phyloP scores from a whole-genome alignment of 2,113 vertebrate genomes.

The Cryptomyrus ogoouensis region DNA sequence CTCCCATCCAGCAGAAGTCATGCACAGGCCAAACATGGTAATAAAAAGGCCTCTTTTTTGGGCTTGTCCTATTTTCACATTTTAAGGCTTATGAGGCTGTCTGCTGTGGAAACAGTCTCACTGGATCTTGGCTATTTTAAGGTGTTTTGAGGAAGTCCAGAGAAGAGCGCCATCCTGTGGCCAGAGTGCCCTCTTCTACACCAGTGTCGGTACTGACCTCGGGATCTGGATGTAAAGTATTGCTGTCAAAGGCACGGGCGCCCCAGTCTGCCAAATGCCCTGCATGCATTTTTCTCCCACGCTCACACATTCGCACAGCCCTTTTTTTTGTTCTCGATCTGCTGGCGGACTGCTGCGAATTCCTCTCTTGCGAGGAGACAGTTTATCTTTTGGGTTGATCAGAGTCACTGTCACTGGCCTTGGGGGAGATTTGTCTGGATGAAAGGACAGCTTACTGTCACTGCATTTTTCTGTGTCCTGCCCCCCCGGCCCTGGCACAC shows the following conservation, averaged over 20 bases:
- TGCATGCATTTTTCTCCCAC: neutral
- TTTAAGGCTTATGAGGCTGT: neutral
- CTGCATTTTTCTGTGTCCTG: neutral
- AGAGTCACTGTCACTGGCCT: neutral
- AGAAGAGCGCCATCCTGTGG: neutral
- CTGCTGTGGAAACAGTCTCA: neutral
- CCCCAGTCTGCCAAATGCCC: neutral
- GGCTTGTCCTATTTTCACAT: constrained; percentile 1
- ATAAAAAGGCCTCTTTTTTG: neutral
- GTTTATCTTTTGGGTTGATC: neutral
- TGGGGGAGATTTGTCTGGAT: neutral
- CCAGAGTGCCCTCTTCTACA: neutral
- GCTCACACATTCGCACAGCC: neutral
- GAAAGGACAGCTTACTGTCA: neutral
- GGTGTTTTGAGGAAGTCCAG: neutral
- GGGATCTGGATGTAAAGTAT: neutral
- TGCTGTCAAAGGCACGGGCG: neutral
- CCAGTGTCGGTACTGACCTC: neutral
- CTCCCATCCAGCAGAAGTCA: neutral
- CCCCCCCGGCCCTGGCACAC: neutral
- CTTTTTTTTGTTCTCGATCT: neutral
- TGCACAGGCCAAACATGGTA: neutral
- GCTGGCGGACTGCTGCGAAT: neutral
- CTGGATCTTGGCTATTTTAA: neutral
- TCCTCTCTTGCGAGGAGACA: neutral